Base-by-base conservation (phyloP, 2,797 vertebrate species). In the Psittacula derbiana region DNA sequence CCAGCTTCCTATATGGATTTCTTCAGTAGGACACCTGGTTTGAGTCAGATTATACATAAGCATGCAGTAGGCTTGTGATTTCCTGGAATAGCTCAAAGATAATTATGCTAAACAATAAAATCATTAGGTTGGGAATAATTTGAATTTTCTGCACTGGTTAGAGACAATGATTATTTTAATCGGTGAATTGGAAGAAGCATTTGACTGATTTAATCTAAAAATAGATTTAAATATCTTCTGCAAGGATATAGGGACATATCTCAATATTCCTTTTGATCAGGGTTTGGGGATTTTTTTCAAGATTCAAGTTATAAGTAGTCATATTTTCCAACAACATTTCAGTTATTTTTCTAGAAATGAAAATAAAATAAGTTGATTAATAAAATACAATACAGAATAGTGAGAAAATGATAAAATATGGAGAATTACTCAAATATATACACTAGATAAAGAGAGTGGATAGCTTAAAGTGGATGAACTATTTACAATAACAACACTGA, bases 141-240 rank as follows among this genome's bases (percentile, higher is more conserved):
- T 82, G 9, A 76, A 80, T 94, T 91, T 92, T 92, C 72, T 94
- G 55, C 85, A 74, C 20, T 91, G 82, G 64, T 89, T 90, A 88
- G 64, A 95, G 76, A 78, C 14, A 89, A 81, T 53, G 73, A 70
- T 95, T 91, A 91, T 88, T 95, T 86, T 91, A 90, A 86, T 92
- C 85, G 80, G 57, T 76, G 82, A 91, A 86, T 60, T 92, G 40
- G 86, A 82, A 91, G 71, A 95, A 92, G 36, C 33, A 80, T 90
- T 86, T 90, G 41, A 78, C 64, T 76, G 74, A 80, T 73, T 65
- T 94, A 69, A 94, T 92, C 57, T 74, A 94, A 94, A 96, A 79
- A 38, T 79, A 76, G 18, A 80, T 91, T 87, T 88, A 70, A 90
- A 46, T 94, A n/a, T 89, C 46, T 92, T 83, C 60, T 86, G 33